These are phyloP conservation scores for Strix aluco DNA, from an alignment of 2,113 vertebrate genomes.

Conservation along the genomic window DNA sequence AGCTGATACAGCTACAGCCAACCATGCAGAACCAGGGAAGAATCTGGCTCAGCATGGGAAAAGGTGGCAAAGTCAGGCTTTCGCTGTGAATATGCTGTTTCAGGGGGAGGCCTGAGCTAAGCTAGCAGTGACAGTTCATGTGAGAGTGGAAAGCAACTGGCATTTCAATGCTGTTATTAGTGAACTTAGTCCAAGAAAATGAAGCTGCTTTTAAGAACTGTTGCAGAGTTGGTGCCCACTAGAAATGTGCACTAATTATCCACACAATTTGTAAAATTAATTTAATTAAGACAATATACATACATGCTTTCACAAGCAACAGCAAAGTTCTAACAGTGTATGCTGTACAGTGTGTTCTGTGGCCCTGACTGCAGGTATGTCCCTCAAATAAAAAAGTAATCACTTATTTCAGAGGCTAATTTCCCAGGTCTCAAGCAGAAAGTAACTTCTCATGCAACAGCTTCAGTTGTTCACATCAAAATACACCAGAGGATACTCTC, in stretches of 20 bases:
- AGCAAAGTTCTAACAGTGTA: background rate
- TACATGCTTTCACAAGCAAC: background rate
- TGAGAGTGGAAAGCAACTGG: background rate
- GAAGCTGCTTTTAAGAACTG: background rate
- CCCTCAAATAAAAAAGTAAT: background rate
- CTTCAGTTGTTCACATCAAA: background rate
- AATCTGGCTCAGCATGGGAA: background rate
- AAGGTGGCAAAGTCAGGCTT: background rate
- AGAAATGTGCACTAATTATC: background rate
- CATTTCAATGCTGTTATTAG: background rate
- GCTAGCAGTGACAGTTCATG: fast-evolving
- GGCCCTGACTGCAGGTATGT: background rate
- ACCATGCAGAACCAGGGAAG: background rate
- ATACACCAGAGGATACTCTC: background rate
- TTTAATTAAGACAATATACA: background rate
- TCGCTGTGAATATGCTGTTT: too few relatives aligned
- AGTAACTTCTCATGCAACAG: background rate
- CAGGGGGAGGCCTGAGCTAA: background rate
- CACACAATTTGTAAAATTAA: background rate
- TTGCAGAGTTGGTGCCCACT: background rate
- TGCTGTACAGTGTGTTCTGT: background rate
- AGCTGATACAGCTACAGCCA: background rate
- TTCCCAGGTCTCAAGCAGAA: background rate
- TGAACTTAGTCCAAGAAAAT: background rate
- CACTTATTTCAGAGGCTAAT: background rate